These are phyloP conservation scores for Alca torda DNA, from an alignment of 2,797 vertebrate genomes.

Conservation along the genomic window DNA sequence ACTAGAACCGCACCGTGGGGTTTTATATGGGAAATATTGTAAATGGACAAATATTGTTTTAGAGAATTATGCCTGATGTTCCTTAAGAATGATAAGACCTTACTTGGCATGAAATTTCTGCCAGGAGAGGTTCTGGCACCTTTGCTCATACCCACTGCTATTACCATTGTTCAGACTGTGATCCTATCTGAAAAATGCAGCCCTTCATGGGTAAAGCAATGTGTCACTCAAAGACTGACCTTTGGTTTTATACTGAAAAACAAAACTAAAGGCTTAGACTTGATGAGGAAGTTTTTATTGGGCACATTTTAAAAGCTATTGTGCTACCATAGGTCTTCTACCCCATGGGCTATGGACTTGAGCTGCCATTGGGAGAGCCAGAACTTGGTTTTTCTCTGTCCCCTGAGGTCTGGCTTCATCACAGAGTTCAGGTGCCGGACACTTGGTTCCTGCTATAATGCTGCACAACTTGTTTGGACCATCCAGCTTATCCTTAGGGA, in stretches of 20 bases:
- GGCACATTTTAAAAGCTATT: not conserved
- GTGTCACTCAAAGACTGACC: not conserved
- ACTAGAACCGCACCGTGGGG: not conserved
- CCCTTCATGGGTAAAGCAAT: not conserved
- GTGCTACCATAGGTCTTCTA: not conserved
- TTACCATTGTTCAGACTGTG: not conserved
- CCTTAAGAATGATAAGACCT: not conserved
- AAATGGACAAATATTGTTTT: not conserved
- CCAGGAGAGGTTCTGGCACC: not conserved
- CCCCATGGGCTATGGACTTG: not conserved
- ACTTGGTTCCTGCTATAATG: not conserved
- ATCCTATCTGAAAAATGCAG: not conserved
- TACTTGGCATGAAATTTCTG: not conserved
- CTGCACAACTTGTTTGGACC: not conserved
- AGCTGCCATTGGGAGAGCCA: accelerated
- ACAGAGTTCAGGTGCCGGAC: accelerated
- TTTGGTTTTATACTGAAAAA: not conserved
- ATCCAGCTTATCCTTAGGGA: not conserved
- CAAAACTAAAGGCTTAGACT: not conserved
- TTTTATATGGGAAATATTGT: not conserved
- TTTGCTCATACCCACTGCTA: not conserved
- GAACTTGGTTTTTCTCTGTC: not conserved
- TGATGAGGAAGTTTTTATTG: not conserved
- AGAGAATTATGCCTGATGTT: not conserved
- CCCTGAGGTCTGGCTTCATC: not conserved